These are phyloP conservation scores for Cistogaster globosa DNA, from an alignment of 2,888 invertebrate genomes.

Conservation along the genomic window DNA sequence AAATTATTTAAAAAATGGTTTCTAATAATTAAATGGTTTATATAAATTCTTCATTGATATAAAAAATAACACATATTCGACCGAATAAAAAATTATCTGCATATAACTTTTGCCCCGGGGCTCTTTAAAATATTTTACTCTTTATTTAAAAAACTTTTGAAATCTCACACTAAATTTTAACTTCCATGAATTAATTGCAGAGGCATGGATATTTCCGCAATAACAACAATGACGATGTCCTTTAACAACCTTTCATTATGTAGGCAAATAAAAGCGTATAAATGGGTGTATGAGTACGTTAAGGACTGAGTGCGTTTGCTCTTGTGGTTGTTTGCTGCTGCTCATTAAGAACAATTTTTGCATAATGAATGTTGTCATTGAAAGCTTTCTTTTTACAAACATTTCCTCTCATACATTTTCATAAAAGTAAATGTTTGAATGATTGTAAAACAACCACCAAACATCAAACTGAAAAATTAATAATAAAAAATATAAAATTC, in stretches of 20 bases:
- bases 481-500: too few species aligned
- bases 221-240: constrained; percentile 65
- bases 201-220: constrained; percentile 62
- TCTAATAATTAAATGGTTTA: too few species aligned
- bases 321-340: constrained; percentile 67
- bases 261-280: constrained; percentile 5
- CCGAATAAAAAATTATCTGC: too few species aligned
- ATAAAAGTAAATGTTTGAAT: constrained; percentile 23
- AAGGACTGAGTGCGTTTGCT: constrained; percentile 25
- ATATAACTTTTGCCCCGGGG: not conserved
- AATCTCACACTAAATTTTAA: constrained; percentile 40
- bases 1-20: too few species aligned
- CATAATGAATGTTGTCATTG: constrained; percentile 74
- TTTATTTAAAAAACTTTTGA: not conserved
- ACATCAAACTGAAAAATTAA: constrained; percentile 40
- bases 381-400: constrained; percentile 41
- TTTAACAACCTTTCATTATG: constrained; percentile 53
- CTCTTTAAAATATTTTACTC: not conserved
- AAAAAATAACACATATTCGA: too few species aligned
- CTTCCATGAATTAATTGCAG: constrained; percentile 53
- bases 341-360: constrained; percentile 72
- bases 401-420: constrained; percentile 19
- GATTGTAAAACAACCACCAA: constrained; percentile 62
- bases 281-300: constrained; percentile 8
- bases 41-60: too few species aligned